Evolutionary conservation across 2,113 vertebrate genomes (phyloP).

Genomic region (Muntiacus reevesi): DNA sequence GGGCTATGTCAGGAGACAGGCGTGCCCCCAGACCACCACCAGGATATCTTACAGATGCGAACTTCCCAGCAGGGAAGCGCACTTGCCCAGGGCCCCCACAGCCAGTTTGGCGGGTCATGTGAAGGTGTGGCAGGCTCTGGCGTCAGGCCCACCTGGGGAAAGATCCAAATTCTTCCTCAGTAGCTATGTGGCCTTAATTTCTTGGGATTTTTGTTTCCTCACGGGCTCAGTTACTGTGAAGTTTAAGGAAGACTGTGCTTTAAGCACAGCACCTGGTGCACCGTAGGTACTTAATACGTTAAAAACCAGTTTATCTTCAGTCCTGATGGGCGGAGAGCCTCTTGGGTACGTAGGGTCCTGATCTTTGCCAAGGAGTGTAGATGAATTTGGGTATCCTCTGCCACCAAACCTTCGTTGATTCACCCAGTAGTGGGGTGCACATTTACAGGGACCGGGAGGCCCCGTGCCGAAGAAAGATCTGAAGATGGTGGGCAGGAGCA

Average conservation of each 20-base stretch:
- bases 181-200: not conserved
- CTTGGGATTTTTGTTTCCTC: not conserved
- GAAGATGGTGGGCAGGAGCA: not conserved
- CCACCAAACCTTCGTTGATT: not conserved
- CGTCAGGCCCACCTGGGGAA: not conserved
- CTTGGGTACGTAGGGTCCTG: not conserved
- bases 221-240: not conserved
- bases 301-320: not conserved
- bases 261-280: not conserved
- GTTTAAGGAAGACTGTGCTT: not conserved
- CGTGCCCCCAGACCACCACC: too few species aligned
- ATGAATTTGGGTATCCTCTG: not conserved
- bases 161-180: not conserved
- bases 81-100: not conserved
- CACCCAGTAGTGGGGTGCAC: not conserved
- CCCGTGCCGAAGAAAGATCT: not conserved
- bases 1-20: not conserved
- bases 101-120: not conserved
- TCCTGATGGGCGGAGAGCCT: not conserved
- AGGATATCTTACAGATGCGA: not conserved
- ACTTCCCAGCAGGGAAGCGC: not conserved
- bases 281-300: not conserved
- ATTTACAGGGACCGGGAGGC: not conserved
- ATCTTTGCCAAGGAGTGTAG: not conserved
- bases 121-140: not conserved